Conservation (phyloP, 2,888 invertebrate species). For the Troides oblongomaculatus region DNA sequence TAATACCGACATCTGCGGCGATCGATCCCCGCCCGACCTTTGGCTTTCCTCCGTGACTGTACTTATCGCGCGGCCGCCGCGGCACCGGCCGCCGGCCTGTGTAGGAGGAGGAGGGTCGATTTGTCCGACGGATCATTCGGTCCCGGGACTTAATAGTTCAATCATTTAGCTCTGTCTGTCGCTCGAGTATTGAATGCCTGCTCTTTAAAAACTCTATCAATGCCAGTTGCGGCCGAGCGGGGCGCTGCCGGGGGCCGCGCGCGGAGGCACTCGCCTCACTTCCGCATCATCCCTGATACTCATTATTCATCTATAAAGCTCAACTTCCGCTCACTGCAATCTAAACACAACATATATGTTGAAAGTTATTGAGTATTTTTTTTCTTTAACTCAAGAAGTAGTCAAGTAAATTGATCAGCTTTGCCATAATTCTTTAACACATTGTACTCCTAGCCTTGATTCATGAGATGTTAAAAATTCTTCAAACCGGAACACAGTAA, state of each 20-base stretch:
- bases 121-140: conserved; percentile 28
- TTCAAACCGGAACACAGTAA: too few relatives aligned
- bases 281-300: too few relatives aligned
- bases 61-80: conserved; percentile 43
- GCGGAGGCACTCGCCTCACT: background rate
- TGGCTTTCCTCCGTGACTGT: conserved; percentile 69
- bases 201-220: conserved; percentile 26
- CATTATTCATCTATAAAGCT: too few relatives aligned
- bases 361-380: too few relatives aligned
- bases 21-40: conserved; percentile 71
- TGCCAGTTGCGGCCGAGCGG: conserved; percentile 17
- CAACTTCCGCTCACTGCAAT: too few relatives aligned
- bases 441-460: too few relatives aligned
- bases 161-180: conserved; percentile 27
- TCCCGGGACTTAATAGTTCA: conserved; percentile 32
- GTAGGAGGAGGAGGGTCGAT: conserved; percentile 29
- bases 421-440: too few relatives aligned
- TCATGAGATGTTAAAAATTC: too few relatives aligned
- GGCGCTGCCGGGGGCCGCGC: background rate
- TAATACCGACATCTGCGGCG: conserved; percentile 72
- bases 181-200: conserved; percentile 19
- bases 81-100: background rate
- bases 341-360: too few relatives aligned
- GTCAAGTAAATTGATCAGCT: too few relatives aligned
- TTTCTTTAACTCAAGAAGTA: too few relatives aligned